phyloP scores from a whole-genome alignment of 2,113 vertebrate species.

The Silurus asotus region DNA sequence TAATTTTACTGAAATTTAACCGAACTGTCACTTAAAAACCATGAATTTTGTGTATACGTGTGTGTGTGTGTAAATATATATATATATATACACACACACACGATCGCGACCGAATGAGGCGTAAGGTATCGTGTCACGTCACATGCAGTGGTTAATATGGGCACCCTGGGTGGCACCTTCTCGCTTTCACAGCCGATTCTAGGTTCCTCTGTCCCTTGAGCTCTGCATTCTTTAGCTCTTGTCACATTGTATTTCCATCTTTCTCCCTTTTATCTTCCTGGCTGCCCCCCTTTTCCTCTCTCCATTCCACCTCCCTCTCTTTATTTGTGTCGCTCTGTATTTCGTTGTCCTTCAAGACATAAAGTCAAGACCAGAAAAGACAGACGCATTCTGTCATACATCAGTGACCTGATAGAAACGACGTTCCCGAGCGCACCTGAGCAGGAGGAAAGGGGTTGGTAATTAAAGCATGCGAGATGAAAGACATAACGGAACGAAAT shows the following conservation, averaged over 20 bases:
- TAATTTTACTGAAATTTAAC: no score
- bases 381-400: not conserved
- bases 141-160: not conserved
- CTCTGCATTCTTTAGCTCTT: not conserved
- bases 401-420: not conserved
- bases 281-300: not conserved
- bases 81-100: no score
- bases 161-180: not conserved
- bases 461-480: not conserved
- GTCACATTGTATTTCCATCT: not conserved
- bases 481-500: not conserved
- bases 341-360: constrained; percentile 1
- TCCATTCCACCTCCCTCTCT: not conserved
- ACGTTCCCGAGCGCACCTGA: not conserved
- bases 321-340: not conserved
- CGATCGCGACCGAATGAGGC: not conserved
- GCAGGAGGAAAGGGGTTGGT: not conserved
- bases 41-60: no score
- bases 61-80: no score
- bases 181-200: not conserved
- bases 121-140: not conserved
- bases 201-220: not conserved
- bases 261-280: constrained; percentile 1
- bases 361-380: constrained; percentile 8
- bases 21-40: no score